phyloP scores from a whole-genome alignment of 1,140 invertebrate genomes.

The Brachionus asplanchnoidis region DNA sequence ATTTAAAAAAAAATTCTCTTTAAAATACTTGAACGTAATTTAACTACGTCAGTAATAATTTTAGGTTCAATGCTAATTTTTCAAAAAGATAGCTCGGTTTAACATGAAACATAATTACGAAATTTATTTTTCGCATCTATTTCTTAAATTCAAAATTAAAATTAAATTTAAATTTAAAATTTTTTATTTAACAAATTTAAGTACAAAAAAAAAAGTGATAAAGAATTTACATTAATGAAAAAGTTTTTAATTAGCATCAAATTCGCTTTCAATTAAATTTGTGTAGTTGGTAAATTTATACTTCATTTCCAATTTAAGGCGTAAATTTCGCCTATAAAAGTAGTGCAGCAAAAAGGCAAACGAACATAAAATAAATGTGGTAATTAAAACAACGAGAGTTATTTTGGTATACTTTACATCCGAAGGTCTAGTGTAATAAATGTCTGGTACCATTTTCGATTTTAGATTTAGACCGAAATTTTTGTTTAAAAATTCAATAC shows the following conservation, averaged over 20 bases:
- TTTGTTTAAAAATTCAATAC: slow-evolving; percentile 5
- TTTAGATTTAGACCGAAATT: background rate
- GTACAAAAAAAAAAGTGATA: background rate
- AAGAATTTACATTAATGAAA: background rate
- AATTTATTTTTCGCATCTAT: background rate
- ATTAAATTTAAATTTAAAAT: background rate
- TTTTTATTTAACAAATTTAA: background rate
- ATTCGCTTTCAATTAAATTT: slow-evolving; percentile 7
- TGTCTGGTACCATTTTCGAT: background rate
- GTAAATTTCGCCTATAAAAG: background rate
- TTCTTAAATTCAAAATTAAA: background rate
- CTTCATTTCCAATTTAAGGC: slow-evolving; percentile 3
- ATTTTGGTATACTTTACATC: background rate
- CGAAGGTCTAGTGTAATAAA: background rate
- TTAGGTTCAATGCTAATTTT: background rate
- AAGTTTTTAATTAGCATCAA: background rate
- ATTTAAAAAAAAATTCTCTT: background rate
- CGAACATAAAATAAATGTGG: background rate
- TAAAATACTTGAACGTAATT: background rate
- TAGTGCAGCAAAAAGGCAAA: background rate
- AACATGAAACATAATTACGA: background rate
- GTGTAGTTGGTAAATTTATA: slow-evolving; percentile 7
- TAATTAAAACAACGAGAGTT: background rate
- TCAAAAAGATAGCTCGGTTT: background rate
- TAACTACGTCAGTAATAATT: background rate